Conservation (phyloP, 1,140 invertebrate genomes). For the Drosophila pruinosa region DNA sequence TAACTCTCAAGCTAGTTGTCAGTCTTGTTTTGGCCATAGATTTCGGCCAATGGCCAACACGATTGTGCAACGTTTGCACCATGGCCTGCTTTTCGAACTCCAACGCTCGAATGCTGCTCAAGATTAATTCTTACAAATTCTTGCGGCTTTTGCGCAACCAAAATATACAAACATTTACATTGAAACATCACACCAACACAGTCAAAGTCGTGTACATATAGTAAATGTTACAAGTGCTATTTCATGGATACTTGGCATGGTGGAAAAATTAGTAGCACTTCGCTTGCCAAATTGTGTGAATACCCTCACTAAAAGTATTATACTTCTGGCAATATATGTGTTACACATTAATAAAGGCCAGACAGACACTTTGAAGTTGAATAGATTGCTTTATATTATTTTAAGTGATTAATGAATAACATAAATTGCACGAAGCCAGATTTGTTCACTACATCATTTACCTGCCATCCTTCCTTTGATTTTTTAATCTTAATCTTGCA, state of each 20-base stretch:
- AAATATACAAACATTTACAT: neutral
- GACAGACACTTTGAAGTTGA: no score
- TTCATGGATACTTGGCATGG: conserved; percentile 26
- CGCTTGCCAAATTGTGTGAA: conserved; percentile 9
- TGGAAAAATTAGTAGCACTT: conserved; percentile 29
- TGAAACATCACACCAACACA: neutral
- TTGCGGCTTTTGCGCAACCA: conserved; percentile 47
- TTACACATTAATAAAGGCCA: no score
- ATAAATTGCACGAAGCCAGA: no score
- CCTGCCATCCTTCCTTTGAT: no score
- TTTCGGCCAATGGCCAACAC: conserved; percentile 31
- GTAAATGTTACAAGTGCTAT: conserved; percentile 1
- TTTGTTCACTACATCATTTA: no score
- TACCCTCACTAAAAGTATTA: neutral
- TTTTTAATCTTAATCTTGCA: no score
- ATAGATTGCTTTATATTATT: no score
- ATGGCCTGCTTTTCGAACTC: conserved; percentile 41
- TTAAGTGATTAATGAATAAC: no score
- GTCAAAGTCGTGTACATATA: neutral
- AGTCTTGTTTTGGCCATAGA: conserved; percentile 36
- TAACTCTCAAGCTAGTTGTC: neutral
- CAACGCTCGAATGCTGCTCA: conserved; percentile 36
- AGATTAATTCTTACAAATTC: conserved; percentile 55
- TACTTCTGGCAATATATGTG: neutral
- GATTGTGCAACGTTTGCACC: conserved; percentile 51